Evolutionary conservation across 2,113 vertebrate species (phyloP).

Genomic region (Stegastes partitus): DNA sequence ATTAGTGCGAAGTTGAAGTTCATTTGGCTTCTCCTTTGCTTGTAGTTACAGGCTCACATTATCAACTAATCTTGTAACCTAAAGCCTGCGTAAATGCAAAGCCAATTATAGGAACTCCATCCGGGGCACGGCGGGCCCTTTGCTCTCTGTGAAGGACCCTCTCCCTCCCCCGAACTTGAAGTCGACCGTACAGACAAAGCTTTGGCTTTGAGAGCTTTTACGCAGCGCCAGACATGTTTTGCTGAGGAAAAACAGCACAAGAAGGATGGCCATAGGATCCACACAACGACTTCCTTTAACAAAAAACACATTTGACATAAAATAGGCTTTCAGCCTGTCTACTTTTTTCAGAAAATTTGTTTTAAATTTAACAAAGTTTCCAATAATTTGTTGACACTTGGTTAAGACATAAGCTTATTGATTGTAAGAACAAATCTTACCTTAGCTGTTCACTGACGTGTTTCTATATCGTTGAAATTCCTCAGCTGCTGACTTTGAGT

Average conservation of each 20-base stretch:
- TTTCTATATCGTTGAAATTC: conserved; percentile 49
- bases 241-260: conserved; percentile 38
- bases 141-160: conserved; percentile 63
- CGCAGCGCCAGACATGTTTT: conserved; percentile 50
- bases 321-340: background rate
- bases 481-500: conserved; percentile 77
- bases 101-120: conserved; percentile 78
- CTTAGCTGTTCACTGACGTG: conserved; percentile 36
- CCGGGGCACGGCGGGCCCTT: conserved; percentile 74
- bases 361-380: background rate
- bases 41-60: conserved; percentile 18
- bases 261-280: background rate
- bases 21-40: conserved; percentile 21
- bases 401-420: background rate
- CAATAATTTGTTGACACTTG: background rate
- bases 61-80: conserved; percentile 56
- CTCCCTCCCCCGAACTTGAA: conserved; percentile 87
- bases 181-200: conserved; percentile 82
- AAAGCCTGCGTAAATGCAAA: conserved; percentile 66
- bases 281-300: conserved; percentile 12
- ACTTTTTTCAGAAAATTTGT: background rate
- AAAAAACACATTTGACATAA: conserved; percentile 35
- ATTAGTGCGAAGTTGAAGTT: conserved; percentile 48
- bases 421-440: conserved; percentile 65
- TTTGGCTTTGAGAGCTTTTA: conserved; percentile 78